Evolutionary conservation across 2,113 vertebrate genomes (phyloP), one percentile per base, ranked within the genome.

Genomic region (Pelecanus crispus): DNA sequence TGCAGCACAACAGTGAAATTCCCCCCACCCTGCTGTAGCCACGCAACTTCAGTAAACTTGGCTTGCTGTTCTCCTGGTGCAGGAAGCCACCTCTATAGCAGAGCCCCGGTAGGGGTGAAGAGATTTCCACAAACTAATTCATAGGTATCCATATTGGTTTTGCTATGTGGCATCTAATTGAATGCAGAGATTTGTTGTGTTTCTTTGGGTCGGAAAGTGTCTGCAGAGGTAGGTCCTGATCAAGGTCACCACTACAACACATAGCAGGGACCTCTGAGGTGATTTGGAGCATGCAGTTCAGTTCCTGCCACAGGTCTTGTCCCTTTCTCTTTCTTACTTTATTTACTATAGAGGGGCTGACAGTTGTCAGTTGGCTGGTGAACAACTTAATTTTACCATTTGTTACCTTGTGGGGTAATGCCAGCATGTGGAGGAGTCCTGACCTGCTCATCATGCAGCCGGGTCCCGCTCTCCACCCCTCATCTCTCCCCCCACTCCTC

Each of bases 81-180:
- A 36, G 36, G 21, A 72, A 61, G 8, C 25, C 42, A 53, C 2
- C 1, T 10, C 13, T 45, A 7, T 22, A 81, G 16, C 21, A 58
- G 21, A 73, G 45, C 14, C 28, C 45, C 58, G 81, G 26, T 11
- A 78, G 26, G 16, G 21, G 5, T 31, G 29, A 72, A 34, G 36
- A 62, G 28, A 24, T 18, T 26, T 3, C 29, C n/a, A n/a, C 17
- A 26, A 24, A 38, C 4, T 31, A 34, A 62, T 79, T 71, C 10
- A 3, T 9, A 21, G 15, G 7, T 40, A 50, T 5, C 9, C 10
- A 13, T 29, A 6, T 7, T 42, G 28, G 3, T 6, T 87, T 56
- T 81, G 32, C 19, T 79, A 6, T 0, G 0, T 47, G 36, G 11
- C 10, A 17, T 49, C 38, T 31, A 9, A 12, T 2, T 36, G 50